Conservation (phyloP, 2,797 vertebrate species). For the Tolypeutes matacus region DNA sequence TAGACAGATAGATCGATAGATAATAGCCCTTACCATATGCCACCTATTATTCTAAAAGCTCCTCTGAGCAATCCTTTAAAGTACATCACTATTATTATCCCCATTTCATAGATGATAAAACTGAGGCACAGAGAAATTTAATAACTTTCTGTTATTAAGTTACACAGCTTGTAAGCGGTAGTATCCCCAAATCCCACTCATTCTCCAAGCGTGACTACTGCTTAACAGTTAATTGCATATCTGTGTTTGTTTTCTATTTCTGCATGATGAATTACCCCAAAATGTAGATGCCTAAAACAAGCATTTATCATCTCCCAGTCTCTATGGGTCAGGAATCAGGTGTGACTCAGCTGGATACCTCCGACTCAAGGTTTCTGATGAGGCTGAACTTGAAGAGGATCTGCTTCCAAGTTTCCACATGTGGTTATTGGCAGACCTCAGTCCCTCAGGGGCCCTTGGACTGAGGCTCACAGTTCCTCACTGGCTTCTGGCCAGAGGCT, state of each 20-base stretch:
- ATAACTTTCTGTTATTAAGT: not conserved
- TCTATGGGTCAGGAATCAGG: not conserved
- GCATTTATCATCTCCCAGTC: not conserved
- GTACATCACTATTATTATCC: not conserved
- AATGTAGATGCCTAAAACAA: not conserved
- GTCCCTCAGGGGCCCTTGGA: not conserved
- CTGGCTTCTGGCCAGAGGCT: not conserved
- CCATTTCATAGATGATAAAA: not conserved
- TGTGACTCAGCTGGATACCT: not conserved
- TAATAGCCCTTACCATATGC: not conserved
- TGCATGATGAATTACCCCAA: not conserved
- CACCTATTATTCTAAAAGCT: not conserved
- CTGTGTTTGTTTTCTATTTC: conserved; percentile 12
- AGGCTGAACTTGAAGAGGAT: not conserved
- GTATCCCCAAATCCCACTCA: not conserved
- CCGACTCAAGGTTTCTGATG: not conserved
- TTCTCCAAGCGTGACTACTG: not conserved
- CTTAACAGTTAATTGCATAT: not conserved
- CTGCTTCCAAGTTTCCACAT: not conserved
- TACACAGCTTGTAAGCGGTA: not conserved
- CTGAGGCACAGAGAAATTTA: not conserved
- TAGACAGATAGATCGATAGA: not conserved
- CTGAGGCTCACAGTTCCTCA: not conserved
- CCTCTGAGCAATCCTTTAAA: not conserved
- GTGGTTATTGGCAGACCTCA: no score